A percentile compares a stretch with the other conserved stretches of the same genome.
Conservation (phyloP, 2,113 vertebrate genomes). For the Ptilorrhoa leucosticta region DNA sequence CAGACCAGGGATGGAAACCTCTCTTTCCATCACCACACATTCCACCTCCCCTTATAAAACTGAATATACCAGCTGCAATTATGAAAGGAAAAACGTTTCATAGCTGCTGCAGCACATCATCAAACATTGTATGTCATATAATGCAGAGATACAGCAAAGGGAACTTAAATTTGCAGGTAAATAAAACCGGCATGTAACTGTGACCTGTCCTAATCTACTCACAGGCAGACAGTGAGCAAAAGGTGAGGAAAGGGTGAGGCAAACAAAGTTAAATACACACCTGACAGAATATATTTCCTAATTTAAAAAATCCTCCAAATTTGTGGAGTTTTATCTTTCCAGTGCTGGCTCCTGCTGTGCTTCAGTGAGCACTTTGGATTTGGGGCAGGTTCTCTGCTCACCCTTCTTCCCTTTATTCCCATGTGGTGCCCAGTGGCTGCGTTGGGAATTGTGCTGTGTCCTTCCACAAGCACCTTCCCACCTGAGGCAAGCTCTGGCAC, state of each 20-base stretch:
- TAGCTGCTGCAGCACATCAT: neutral
- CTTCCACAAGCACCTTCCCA: neutral
- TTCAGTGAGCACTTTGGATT: neutral
- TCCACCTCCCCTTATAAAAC: rapidly evolving
- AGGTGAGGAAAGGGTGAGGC: neutral
- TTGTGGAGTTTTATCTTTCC: neutral
- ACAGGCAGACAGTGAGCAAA: neutral
- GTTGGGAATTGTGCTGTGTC: neutral
- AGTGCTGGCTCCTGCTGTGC: neutral
- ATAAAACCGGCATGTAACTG: neutral
- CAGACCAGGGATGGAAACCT: neutral
- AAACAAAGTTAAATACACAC: neutral
- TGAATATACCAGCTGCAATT: neutral
- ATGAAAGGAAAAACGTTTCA: neutral
- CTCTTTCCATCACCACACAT: neutral
- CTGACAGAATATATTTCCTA: neutral
- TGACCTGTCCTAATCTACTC: neutral
- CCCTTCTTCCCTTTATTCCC: neutral
- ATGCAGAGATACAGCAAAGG: neutral
- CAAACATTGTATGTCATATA: neutral
- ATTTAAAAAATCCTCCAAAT: neutral
- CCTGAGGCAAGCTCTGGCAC: neutral
- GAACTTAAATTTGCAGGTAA: neutral
- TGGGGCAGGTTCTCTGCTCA: neutral
- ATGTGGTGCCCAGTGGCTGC: rapidly evolving